Percentiles rank a stretch among this genome's conserved stretches.
phyloP scores from a whole-genome alignment of 2,888 invertebrate genomes.

The Meloe dianella region DNA sequence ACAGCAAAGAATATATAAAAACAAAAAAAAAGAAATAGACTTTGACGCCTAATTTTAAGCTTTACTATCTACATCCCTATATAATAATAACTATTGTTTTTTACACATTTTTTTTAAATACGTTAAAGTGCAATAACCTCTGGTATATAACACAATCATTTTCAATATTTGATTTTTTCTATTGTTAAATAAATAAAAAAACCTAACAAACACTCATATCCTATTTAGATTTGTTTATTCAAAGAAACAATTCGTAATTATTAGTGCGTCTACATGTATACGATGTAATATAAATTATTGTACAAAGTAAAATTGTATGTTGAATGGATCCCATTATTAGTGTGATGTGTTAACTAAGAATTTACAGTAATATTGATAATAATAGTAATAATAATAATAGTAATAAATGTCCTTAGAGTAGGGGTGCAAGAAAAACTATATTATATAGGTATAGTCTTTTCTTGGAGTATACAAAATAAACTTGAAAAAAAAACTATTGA shows the following conservation, averaged over 20 bases:
- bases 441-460: slow-evolving; percentile 23
- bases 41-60: background rate
- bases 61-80: too few species aligned
- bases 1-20: background rate
- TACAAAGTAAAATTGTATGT: slow-evolving; percentile 50
- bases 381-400: background rate
- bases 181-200: background rate
- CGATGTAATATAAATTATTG: slow-evolving; percentile 55
- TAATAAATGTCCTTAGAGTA: slow-evolving; percentile 31
- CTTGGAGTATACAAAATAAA: slow-evolving; percentile 28
- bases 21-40: background rate
- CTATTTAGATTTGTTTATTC: background rate
- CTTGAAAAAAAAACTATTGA: slow-evolving; percentile 13
- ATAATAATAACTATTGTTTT: background rate
- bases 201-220: background rate
- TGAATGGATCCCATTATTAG: slow-evolving; percentile 45
- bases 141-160: background rate
- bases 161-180: background rate
- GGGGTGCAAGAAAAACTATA: slow-evolving; percentile 24
- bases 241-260: slow-evolving; percentile 18
- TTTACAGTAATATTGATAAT: background rate
- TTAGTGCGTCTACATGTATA: slow-evolving; percentile 45
- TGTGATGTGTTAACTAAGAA: slow-evolving; percentile 43
- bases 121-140: background rate
- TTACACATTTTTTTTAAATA: too few species aligned